Percentiles rank a stretch among this genome's conserved stretches.
These are phyloP conservation scores for Alfaro cultratus DNA, from an alignment of 2,797 vertebrate genomes.

Conservation along the genomic window DNA sequence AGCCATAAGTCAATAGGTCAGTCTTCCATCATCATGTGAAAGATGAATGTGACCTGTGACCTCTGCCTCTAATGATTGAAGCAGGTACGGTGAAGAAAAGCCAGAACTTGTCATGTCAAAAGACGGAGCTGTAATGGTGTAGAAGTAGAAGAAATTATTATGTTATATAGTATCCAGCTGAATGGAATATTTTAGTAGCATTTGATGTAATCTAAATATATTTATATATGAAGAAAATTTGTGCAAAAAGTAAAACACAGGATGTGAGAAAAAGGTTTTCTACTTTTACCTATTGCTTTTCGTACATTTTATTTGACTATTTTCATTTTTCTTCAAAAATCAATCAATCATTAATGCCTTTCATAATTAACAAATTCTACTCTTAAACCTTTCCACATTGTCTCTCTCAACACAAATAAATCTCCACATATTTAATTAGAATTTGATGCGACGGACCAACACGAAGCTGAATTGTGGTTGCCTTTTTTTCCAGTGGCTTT, in stretches of 20 bases:
- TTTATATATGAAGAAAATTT: not conserved
- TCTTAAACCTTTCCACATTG: not conserved
- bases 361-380: not conserved
- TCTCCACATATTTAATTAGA: not conserved
- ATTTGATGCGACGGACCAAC: not conserved
- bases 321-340: not conserved
- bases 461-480: not conserved
- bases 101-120: not conserved
- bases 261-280: not conserved
- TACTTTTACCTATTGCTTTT: not conserved
- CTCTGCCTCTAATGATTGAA: not conserved
- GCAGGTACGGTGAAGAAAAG: not conserved
- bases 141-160: not conserved
- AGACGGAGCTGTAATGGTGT: not conserved
- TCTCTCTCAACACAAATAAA: not conserved
- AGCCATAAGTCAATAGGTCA: conserved; percentile 10
- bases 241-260: not conserved
- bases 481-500: not conserved
- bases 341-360: not conserved
- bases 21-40: conserved; percentile 23
- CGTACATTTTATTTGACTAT: not conserved
- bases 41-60: conserved; percentile 10
- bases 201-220: not conserved
- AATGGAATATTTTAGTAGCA: not conserved
- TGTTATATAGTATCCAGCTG: not conserved